These are phyloP conservation scores for Sparus aurata DNA, from an alignment of 2,797 vertebrate genomes.

Conservation along the genomic window DNA sequence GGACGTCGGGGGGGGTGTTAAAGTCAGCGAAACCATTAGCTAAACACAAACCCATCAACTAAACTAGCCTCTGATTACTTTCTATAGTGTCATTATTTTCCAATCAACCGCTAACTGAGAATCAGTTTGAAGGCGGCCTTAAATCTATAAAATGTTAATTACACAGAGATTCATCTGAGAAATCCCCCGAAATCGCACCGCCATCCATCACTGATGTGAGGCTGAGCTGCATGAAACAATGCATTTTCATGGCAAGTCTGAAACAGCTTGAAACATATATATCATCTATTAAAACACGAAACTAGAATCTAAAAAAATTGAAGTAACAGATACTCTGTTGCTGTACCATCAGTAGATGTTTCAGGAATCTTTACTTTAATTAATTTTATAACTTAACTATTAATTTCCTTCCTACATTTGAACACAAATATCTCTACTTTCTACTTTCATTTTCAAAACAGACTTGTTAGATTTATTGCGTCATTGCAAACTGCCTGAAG, in stretches of 20 bases:
- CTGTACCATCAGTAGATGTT: too few relatives aligned
- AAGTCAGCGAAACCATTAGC: background rate
- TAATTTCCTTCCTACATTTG: too few relatives aligned
- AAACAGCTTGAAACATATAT: background rate
- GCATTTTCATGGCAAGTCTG: background rate
- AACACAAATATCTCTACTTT: too few relatives aligned
- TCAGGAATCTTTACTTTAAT: too few relatives aligned
- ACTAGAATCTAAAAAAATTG: background rate
- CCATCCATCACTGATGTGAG: constrained; percentile 11
- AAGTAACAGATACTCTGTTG: too few relatives aligned
- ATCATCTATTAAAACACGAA: background rate
- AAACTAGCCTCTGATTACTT: background rate
- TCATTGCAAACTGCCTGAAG: too few relatives aligned
- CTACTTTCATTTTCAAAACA: too few relatives aligned
- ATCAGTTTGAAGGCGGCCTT: background rate
- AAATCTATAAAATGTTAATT: constrained; percentile 24
- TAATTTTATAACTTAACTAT: too few relatives aligned
- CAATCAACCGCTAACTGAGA: constrained; percentile 14
- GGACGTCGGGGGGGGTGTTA: background rate
- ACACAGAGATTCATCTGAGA: constrained; percentile 4
- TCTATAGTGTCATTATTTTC: constrained; percentile 15
- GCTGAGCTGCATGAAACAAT: constrained; percentile 25
- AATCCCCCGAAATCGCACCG: background rate
- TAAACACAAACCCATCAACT: background rate
- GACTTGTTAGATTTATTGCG: too few relatives aligned